Percentiles rank a stretch among this genome's conserved stretches.
Conservation (phyloP, 2,888 invertebrate species). For the Trichogramma dendrolimi region DNA sequence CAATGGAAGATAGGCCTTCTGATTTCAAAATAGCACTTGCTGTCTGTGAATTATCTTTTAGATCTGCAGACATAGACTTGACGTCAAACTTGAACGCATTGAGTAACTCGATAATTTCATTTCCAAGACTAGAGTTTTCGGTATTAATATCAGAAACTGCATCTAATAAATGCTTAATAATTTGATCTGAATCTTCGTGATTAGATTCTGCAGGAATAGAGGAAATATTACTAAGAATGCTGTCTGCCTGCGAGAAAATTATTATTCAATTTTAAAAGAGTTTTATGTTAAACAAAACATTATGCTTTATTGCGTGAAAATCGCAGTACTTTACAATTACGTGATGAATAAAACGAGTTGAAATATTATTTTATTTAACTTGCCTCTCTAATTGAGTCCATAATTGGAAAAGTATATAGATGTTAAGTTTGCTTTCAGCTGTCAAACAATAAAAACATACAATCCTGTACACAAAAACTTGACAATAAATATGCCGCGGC, state of each 20-base stretch:
- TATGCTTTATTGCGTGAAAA: too few species aligned
- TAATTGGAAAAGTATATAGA: too few species aligned
- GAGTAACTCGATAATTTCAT: constrained; percentile 37
- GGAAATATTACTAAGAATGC: constrained; percentile 20
- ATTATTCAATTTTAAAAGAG: too few species aligned
- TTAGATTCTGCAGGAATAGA: constrained; percentile 20
- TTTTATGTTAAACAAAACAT: too few species aligned
- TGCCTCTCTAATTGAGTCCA: too few species aligned
- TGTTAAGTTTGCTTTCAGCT: too few species aligned
- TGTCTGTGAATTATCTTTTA: constrained; percentile 38
- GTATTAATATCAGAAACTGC: constrained; percentile 40
- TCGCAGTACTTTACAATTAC: too few species aligned
- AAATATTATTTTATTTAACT: too few species aligned
- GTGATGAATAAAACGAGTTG: too few species aligned
- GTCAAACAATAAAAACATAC: too few species aligned
- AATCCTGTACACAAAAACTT: too few species aligned
- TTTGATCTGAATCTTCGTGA: constrained; percentile 17
- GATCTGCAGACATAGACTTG: constrained; percentile 35
- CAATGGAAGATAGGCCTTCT: constrained; percentile 37
- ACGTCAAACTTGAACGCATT: constrained; percentile 36
- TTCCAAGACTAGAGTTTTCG: constrained; percentile 36
- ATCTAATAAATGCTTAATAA: constrained; percentile 32
- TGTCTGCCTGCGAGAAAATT: constrained; percentile 16
- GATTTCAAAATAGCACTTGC: constrained; percentile 35
- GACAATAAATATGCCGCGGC: too few species aligned